Evolutionary conservation across 2,888 invertebrate species (phyloP), one percentile per base, ranked within the genome.

Genomic region (Abrostola tripartita): DNA sequence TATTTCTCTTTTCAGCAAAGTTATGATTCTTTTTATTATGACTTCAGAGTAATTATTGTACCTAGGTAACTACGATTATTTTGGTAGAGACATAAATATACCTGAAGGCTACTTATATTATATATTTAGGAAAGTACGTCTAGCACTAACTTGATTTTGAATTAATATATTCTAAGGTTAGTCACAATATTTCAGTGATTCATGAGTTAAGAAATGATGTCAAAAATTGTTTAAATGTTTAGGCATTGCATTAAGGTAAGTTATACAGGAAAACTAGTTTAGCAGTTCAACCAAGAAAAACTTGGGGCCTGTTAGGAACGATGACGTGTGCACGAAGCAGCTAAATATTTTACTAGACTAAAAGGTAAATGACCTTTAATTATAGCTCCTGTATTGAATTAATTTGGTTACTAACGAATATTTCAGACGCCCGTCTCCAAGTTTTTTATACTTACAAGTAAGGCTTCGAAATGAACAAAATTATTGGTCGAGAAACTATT

Each of bases 351-450:
- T 75, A 72, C 61, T 60, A 72, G 73, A 78, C 72, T 65, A 52
- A 54, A 58, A 71, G 78, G 77, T 82, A 74, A 76, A 67, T 78
- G 77, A 79, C 74, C 80, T 74, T 73, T 65, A 70, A 71, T 75
- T 75, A 75, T 74, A 71, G 65, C 60, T 68, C 63, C 42, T n/a
- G 37, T 24, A 24, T 24, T 24, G 24, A 24, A 2, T 24, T 24
- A 24, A 24, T 24, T 40, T 73, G 57, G 56, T 40, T 36, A 36
- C 36, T 49, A 24, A 57, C 11, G 50, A 68, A 54, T 68, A 55
- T 54, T 57, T 58, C 40, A 52, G 24, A 24, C 24, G 24, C 24
- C 24, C 4, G 24, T 24, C 24, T 24, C 24, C 4, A 24, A 24
- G 24, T 4, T 24, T 24, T 24, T 2, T 2, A 24, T 24, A 24